Evolutionary conservation across 2,888 invertebrate genomes (phyloP).

Genomic region (Amphiduros pacificus): DNA sequence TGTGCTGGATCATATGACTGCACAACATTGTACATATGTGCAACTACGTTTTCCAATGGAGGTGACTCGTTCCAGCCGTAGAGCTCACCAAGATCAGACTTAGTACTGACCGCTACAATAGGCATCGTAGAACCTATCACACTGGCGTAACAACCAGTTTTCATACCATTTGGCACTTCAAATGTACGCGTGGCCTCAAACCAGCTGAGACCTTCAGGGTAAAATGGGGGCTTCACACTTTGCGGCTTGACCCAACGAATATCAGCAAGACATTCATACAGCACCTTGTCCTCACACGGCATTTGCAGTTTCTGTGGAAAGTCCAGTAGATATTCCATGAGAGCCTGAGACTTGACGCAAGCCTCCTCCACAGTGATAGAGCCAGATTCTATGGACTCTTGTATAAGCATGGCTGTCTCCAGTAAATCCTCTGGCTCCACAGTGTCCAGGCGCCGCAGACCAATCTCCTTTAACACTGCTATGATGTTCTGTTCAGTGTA

Average conservation of each 20-base stretch:
- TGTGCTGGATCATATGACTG: conserved; percentile 20
- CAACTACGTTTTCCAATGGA: conserved; percentile 15
- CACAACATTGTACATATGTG: conserved; percentile 29
- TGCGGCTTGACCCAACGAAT: conserved; percentile 28
- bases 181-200: conserved; percentile 18
- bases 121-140: conserved; percentile 32
- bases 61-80: conserved; percentile 28
- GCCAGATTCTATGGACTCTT: conserved; percentile 18
- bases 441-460: conserved; percentile 31
- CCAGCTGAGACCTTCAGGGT: conserved; percentile 25
- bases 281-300: conserved; percentile 17
- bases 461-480: conserved; percentile 32
- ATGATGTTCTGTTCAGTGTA: conserved; percentile 30
- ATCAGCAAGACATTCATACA: conserved; percentile 22
- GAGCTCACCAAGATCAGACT: conserved; percentile 12
- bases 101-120: conserved; percentile 23
- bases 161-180: conserved; percentile 29
- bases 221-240: conserved; percentile 19
- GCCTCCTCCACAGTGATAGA: conserved; percentile 6
- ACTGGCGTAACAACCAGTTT: conserved; percentile 8
- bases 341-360: conserved; percentile 27
- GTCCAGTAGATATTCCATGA: conserved; percentile 27
- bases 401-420: conserved; percentile 26
- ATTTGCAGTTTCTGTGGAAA: conserved; percentile 19
- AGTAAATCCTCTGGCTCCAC: conserved; percentile 33